These are phyloP conservation scores for Bolborhynchus lineola DNA, from an alignment of 2,113 vertebrate species.

Conservation along the genomic window DNA sequence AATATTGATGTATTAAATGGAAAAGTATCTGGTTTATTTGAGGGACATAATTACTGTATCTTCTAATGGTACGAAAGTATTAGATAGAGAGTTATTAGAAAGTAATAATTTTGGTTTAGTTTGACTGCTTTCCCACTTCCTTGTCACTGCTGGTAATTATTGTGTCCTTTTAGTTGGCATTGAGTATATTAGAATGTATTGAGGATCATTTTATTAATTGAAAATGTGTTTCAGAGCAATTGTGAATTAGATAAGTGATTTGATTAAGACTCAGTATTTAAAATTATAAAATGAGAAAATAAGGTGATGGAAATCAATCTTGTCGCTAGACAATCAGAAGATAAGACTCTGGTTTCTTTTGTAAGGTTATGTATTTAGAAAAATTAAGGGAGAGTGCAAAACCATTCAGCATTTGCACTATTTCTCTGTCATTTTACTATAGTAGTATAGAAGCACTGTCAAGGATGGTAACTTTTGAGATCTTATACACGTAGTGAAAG, in stretches of 20 bases:
- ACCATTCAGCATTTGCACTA: neutral
- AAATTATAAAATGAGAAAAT: constrained; percentile 20
- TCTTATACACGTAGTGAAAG: neutral
- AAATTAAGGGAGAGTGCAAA: neutral
- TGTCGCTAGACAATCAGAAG: neutral
- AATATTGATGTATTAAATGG: neutral
- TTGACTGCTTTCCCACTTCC: neutral
- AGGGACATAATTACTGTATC: neutral
- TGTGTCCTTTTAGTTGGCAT: neutral
- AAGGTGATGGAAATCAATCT: constrained; percentile 6
- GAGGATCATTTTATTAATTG: constrained; percentile 42
- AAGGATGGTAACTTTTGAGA: neutral
- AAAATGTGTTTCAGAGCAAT: constrained; percentile 32
- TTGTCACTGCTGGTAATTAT: constrained; percentile 17
- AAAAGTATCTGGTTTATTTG: neutral
- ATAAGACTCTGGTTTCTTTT: neutral
- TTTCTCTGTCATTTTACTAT: neutral
- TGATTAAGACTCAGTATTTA: constrained; percentile 31
- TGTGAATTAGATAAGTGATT: constrained; percentile 41
- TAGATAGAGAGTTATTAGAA: neutral
- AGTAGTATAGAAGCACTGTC: neutral
- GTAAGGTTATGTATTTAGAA: neutral
- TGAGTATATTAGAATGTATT: constrained; percentile 17
- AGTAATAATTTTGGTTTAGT: neutral
- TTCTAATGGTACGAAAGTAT: neutral